phyloP scores from a whole-genome alignment of 2,888 invertebrate species.

The Tachina grossa region DNA sequence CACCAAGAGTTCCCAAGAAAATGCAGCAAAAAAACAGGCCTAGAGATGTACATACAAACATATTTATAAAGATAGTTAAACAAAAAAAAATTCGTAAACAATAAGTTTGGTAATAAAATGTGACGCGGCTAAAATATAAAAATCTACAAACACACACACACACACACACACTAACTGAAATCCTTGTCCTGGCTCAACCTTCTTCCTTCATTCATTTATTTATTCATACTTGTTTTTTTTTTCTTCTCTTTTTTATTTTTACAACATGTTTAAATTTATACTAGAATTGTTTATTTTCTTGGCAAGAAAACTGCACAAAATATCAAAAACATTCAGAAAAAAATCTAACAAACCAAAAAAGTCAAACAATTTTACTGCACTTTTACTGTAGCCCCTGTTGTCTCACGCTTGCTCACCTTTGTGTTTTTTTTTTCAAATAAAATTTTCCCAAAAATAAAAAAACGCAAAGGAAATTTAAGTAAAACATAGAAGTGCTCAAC shows the following conservation, averaged over 20 bases:
- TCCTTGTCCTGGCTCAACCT: slow-evolving; percentile 20
- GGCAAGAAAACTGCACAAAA: slow-evolving; percentile 47
- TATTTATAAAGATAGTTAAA: no score
- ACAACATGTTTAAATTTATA: slow-evolving; percentile 35
- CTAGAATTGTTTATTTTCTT: slow-evolving; percentile 43
- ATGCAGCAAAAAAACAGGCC: background rate
- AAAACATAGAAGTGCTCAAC: slow-evolving; percentile 60
- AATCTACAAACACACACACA: slow-evolving; percentile 16
- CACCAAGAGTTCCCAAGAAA: slow-evolving; percentile 12
- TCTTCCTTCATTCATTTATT: slow-evolving; percentile 5
- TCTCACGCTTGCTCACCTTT: no score
- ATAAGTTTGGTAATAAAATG: slow-evolving; percentile 73
- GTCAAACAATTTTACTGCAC: slow-evolving; percentile 40
- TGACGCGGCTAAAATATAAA: slow-evolving; percentile 72
- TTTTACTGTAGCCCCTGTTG: slow-evolving; percentile 3
- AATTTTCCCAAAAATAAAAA: slow-evolving; percentile 22
- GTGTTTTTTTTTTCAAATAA: background rate
- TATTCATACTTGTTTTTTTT: slow-evolving; percentile 13
- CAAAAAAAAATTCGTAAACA: slow-evolving; percentile 48
- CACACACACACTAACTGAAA: background rate
- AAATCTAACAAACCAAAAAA: slow-evolving; percentile 55
- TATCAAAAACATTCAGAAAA: background rate
- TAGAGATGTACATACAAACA: background rate
- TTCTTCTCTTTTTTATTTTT: slow-evolving; percentile 15
- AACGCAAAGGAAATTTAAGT: slow-evolving; percentile 10